Percentiles rank a stretch among this genome's conserved stretches.
phyloP scores from a whole-genome alignment of 2,888 invertebrate genomes.

The Amitus sp. region DNA sequence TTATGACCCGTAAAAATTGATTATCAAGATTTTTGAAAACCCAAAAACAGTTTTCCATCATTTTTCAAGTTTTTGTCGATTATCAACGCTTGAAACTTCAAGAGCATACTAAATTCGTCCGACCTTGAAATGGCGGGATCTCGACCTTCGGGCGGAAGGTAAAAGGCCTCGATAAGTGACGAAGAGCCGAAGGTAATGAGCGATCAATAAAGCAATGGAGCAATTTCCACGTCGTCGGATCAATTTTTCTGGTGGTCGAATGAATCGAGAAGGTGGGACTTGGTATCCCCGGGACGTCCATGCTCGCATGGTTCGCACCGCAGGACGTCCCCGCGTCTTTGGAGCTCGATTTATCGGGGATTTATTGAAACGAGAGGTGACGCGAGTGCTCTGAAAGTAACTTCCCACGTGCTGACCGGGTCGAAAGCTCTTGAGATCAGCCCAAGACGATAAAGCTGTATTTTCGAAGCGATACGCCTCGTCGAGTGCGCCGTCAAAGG shows the following conservation, averaged over 20 bases:
- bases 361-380: slow-evolving; percentile 29
- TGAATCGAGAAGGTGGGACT: slow-evolving; percentile 26
- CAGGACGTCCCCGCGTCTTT: slow-evolving; percentile 24
- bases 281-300: no score
- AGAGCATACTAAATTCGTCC: no score
- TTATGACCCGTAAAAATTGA: background rate
- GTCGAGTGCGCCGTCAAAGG: slow-evolving; percentile 8
- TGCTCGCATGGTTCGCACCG: slow-evolving; percentile 30
- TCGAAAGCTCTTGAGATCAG: slow-evolving; percentile 5
- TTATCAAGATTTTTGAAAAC: background rate
- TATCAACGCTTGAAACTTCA: no score
- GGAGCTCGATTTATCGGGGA: slow-evolving; percentile 11
- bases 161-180: no score
- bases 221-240: background rate
- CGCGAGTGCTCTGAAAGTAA: slow-evolving; percentile 20
- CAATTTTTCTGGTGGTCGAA: slow-evolving; percentile 12
- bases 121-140: no score
- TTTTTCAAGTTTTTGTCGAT: no score
- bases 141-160: no score
- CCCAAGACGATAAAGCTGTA: background rate
- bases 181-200: no score
- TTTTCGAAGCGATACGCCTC: slow-evolving; percentile 4
- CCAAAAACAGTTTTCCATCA: background rate
- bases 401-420: slow-evolving; percentile 7
- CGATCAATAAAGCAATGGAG: background rate